Conservation (phyloP, 2,797 vertebrate species). For the Hyperoplus lanceolatus region DNA sequence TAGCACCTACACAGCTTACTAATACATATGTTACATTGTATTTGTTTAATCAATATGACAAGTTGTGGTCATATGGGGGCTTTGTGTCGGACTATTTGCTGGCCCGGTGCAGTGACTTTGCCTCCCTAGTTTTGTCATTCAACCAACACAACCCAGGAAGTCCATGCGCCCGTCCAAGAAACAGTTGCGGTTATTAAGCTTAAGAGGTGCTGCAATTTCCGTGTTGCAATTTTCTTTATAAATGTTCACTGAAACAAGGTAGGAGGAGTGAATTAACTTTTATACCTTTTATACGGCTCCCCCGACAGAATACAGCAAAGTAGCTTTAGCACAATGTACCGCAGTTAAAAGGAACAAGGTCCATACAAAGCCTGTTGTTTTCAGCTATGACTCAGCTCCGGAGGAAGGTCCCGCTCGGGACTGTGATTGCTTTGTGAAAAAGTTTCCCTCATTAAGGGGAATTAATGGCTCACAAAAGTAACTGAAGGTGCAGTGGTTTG, state of each 20-base stretch:
- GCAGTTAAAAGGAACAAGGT: constrained; percentile 65
- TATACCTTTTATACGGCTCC: constrained; percentile 65
- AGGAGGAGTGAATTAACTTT: constrained; percentile 44
- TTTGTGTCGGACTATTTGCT: neutral
- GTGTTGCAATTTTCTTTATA: constrained; percentile 35
- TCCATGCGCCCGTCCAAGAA: neutral
- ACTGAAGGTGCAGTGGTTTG: constrained; percentile 51
- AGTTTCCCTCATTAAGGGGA: constrained; percentile 70
- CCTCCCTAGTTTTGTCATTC: neutral
- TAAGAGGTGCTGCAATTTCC: constrained; percentile 3
- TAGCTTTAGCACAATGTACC: constrained; percentile 51
- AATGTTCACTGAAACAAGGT: constrained; percentile 54
- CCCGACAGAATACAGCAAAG: constrained; percentile 50
- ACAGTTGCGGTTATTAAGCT: neutral
- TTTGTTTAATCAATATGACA: neutral
- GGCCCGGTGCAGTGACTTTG: neutral
- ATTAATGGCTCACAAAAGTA: constrained; percentile 70
- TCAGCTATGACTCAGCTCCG: constrained; percentile 60
- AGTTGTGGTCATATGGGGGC: neutral
- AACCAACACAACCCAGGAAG: neutral
- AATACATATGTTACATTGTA: neutral
- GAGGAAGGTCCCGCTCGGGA: constrained; percentile 53
- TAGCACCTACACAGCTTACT: neutral
- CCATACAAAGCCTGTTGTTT: constrained; percentile 62
- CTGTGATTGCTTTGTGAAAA: constrained; percentile 68